Percentiles rank a stretch among this genome's conserved stretches.
Conservation (phyloP, 2,797 vertebrate genomes). For the Enteromius argenteus region DNA sequence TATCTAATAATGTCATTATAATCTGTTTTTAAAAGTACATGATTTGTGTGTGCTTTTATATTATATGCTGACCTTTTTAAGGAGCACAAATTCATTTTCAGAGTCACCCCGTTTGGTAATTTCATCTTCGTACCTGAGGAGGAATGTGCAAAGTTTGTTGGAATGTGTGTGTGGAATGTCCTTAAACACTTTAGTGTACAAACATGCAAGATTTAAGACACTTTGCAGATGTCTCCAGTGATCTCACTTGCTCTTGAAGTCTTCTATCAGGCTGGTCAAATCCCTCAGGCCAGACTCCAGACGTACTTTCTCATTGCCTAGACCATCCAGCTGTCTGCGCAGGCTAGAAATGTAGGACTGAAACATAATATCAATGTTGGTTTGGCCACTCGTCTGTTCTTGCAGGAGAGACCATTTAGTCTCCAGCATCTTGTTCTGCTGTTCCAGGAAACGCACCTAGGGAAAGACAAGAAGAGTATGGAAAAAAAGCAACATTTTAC, state of each 20-base stretch:
- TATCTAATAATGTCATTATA: background rate
- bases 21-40: background rate
- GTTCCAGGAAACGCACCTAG: conserved; percentile 81
- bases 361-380: conserved; percentile 72
- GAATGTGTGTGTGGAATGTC: background rate
- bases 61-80: conserved; percentile 87
- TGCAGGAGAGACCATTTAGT: conserved; percentile 84
- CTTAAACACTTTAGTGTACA: background rate
- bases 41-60: background rate
- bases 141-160: background rate
- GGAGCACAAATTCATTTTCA: conserved; percentile 91
- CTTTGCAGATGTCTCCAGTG: background rate
- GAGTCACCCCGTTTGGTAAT: conserved; percentile 87
- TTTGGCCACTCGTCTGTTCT: conserved; percentile 76
- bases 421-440: conserved; percentile 84
- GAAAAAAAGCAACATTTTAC: no score
- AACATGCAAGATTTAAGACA: background rate
- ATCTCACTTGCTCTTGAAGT: conserved; percentile 71
- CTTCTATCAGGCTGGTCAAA: conserved; percentile 78
- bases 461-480: conserved; percentile 63
- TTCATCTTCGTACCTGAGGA: conserved; percentile 90
- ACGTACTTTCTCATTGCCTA: conserved; percentile 77
- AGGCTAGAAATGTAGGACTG: conserved; percentile 78
- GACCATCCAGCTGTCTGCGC: conserved; percentile 78
- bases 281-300: conserved; percentile 80